Evolutionary conservation across 2,797 vertebrate species (phyloP).

Genomic region (Megaceryle alcyon): DNA sequence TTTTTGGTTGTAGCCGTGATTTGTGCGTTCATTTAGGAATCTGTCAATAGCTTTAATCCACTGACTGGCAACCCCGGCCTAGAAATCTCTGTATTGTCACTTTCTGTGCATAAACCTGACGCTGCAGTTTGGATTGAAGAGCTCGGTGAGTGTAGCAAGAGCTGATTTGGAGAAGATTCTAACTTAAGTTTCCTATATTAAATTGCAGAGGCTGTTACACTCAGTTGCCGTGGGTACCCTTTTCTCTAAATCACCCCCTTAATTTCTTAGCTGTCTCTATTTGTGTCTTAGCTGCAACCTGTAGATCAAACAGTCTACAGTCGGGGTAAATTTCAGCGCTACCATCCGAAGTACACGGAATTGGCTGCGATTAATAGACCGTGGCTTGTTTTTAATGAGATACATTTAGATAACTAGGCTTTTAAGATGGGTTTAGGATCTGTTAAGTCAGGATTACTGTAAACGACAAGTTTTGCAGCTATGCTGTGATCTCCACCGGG

Average conservation of each 20-base stretch:
- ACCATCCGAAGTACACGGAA: not conserved
- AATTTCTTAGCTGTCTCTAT: not conserved
- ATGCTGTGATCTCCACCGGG: not conserved
- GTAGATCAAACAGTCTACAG: not conserved
- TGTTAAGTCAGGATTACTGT: not conserved
- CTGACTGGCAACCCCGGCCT: slow-evolving; percentile 80
- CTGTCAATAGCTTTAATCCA: slow-evolving; percentile 79
- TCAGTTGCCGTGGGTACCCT: not conserved
- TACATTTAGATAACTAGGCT: not conserved
- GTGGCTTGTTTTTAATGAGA: not conserved
- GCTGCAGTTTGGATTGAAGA: slow-evolving; percentile 80
- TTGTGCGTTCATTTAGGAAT: slow-evolving; percentile 78
- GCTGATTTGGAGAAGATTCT: slow-evolving; percentile 60
- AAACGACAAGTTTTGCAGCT: not conserved
- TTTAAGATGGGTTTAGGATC: not conserved
- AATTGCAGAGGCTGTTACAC: not conserved
- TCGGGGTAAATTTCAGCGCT: not conserved
- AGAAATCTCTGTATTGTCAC: slow-evolving; percentile 83
- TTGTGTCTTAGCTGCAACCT: not conserved
- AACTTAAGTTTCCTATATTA: slow-evolving; percentile 6
- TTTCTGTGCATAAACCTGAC: slow-evolving; percentile 85
- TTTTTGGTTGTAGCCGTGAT: not conserved
- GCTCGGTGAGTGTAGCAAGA: slow-evolving; percentile 83
- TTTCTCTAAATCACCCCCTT: not conserved
- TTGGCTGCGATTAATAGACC: not conserved